Conservation (phyloP, 2,888 invertebrate genomes). For the Euclidia mi region DNA sequence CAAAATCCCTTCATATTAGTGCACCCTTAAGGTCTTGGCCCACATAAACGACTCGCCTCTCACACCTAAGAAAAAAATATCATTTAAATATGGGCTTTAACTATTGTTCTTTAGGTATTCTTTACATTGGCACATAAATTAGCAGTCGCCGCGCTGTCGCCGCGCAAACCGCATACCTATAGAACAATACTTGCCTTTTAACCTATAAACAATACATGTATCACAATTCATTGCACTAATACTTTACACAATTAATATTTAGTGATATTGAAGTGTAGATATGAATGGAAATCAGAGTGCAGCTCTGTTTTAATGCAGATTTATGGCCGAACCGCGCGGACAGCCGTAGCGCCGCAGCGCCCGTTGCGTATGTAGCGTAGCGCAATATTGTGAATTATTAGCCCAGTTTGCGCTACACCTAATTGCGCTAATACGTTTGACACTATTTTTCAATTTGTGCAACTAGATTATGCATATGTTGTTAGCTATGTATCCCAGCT, state of each 20-base stretch:
- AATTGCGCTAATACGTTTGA: constrained; percentile 23
- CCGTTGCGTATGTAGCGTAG: constrained; percentile 17
- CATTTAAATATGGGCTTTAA: too few species aligned
- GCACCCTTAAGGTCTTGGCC: too few species aligned
- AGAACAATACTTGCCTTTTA: too few species aligned
- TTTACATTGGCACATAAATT: too few species aligned
- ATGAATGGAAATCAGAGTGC: constrained; percentile 47
- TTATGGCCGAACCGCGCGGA: constrained; percentile 42
- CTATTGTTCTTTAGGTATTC: too few species aligned
- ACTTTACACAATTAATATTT: constrained; percentile 1
- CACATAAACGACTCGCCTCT: too few species aligned
- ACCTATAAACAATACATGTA: too few species aligned
- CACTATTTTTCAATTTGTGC: constrained; percentile 13
- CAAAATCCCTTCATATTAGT: too few species aligned
- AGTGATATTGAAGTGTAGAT: constrained; percentile 29
- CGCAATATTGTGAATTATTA: constrained; percentile 61
- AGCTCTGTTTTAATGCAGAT: constrained; percentile 54
- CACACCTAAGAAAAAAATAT: too few species aligned
- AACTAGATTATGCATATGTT: neutral
- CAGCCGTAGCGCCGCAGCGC: too few species aligned
- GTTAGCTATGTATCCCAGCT: neutral
- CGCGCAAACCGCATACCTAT: too few species aligned
- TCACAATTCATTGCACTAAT: neutral
- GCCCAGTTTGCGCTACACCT: constrained; percentile 21
- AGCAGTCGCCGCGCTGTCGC: too few species aligned